Evolutionary conservation across 2,888 invertebrate species (phyloP).

Genomic region (Agriopis marginaria): DNA sequence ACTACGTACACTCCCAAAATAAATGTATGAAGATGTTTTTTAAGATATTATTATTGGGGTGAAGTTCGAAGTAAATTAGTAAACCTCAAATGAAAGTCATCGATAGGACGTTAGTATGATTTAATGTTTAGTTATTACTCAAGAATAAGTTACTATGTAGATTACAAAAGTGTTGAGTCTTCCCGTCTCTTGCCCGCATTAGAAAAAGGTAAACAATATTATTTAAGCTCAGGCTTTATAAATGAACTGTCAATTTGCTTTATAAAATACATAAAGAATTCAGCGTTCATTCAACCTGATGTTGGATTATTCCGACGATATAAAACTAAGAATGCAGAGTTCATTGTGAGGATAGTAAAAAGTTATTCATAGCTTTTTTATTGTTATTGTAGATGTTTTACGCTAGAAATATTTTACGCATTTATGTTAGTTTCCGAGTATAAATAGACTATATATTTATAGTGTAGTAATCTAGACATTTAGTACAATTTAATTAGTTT

Average conservation of each 20-base stretch:
- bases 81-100: no score
- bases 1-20: no score
- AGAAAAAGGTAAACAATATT: background rate
- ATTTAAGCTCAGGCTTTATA: background rate
- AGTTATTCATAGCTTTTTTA: constrained; percentile 30
- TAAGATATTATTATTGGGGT: no score
- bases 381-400: constrained; percentile 25
- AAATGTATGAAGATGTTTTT: no score
- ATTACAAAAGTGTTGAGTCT: background rate
- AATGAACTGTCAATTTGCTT: background rate
- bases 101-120: no score
- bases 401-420: constrained; percentile 30
- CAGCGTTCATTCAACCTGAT: constrained; percentile 8
- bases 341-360: constrained; percentile 16
- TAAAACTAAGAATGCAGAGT: constrained; percentile 19
- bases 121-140: no score
- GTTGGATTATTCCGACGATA: constrained; percentile 6
- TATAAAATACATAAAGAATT: background rate
- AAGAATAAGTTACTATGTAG: background rate
- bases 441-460: background rate
- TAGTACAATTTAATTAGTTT: background rate
- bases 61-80: no score
- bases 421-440: constrained; percentile 13
- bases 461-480: background rate
- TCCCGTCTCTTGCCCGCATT: background rate